Evolutionary conservation across 2,113 vertebrate genomes (phyloP).

Genomic region (Elaphurus davidianus): DNA sequence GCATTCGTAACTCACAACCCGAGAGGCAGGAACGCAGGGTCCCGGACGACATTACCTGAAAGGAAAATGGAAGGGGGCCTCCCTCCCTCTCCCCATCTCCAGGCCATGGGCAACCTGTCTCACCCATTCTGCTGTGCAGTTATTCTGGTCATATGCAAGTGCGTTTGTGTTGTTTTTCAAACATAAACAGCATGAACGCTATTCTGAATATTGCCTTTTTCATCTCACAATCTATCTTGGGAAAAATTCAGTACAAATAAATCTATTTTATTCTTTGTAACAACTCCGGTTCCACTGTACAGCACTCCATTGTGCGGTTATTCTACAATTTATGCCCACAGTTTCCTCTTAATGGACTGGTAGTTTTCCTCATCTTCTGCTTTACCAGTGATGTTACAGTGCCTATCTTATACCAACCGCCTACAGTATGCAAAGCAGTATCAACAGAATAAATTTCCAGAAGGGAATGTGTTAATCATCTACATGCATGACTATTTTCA

Average conservation of each 20-base stretch:
- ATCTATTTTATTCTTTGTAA: not conserved
- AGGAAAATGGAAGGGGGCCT: not conserved
- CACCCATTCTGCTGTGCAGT: not conserved
- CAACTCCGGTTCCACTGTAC: not conserved
- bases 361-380: not conserved
- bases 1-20: not conserved
- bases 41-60: not conserved
- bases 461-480: not conserved
- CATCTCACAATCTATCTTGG: not conserved
- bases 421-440: not conserved
- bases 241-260: not conserved
- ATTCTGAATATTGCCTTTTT: conserved; percentile 21
- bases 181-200: not conserved
- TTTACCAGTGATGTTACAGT: not conserved
- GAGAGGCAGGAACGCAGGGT: no score
- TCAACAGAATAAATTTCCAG: not conserved
- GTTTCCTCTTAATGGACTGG: not conserved
- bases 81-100: not conserved
- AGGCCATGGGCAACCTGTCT: not conserved
- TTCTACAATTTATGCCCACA: not conserved
- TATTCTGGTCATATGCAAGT: not conserved
- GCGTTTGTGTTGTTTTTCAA: not conserved
- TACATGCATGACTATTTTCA: not conserved
- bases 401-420: not conserved
- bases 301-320: not conserved